A percentile compares a stretch with the other conserved stretches of the same genome.
Conservation (phyloP, 2,797 vertebrate genomes). For the Hylomyscus alleni region DNA sequence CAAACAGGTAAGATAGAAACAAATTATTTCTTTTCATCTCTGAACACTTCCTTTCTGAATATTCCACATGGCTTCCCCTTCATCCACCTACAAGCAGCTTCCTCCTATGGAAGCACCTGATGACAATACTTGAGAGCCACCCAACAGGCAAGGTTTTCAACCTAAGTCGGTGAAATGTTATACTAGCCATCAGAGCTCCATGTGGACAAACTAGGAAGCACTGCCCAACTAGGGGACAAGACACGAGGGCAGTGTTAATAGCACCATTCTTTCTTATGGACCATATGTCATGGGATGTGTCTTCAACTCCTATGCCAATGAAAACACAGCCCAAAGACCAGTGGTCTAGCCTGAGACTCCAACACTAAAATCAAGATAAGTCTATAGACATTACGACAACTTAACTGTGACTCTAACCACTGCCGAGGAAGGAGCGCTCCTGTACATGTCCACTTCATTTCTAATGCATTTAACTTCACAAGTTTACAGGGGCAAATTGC, state of each 20-base stretch:
- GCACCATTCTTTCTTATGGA: neutral
- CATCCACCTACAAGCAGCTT: neutral
- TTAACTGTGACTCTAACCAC: neutral
- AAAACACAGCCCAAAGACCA: slow-evolving; percentile 59
- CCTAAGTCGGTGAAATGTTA: slow-evolving; percentile 74
- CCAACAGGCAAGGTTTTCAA: slow-evolving; percentile 61
- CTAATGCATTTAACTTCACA: neutral
- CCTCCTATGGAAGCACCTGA: slow-evolving; percentile 10
- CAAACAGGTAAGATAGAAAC: neutral
- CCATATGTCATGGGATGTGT: slow-evolving; percentile 80
- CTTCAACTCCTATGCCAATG: slow-evolving; percentile 72
- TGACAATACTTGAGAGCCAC: slow-evolving; percentile 56
- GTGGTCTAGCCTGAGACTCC: slow-evolving; percentile 17
- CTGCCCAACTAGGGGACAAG: slow-evolving; percentile 23
- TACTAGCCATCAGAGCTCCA: slow-evolving; percentile 58
- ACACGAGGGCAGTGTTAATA: slow-evolving; percentile 58
- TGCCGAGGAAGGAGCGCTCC: neutral
- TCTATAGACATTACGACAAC: neutral
- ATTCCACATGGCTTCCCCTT: neutral
- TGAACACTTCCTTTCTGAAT: slow-evolving; percentile 45
- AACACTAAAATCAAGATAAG: slow-evolving; percentile 43
- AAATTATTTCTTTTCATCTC: slow-evolving; percentile 39
- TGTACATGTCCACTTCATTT: neutral
- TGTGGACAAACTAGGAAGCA: slow-evolving; percentile 50
- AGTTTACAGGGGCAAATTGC: neutral